These are phyloP conservation scores for Mixornis gularis DNA, from an alignment of 2,113 vertebrate genomes.

Conservation along the genomic window DNA sequence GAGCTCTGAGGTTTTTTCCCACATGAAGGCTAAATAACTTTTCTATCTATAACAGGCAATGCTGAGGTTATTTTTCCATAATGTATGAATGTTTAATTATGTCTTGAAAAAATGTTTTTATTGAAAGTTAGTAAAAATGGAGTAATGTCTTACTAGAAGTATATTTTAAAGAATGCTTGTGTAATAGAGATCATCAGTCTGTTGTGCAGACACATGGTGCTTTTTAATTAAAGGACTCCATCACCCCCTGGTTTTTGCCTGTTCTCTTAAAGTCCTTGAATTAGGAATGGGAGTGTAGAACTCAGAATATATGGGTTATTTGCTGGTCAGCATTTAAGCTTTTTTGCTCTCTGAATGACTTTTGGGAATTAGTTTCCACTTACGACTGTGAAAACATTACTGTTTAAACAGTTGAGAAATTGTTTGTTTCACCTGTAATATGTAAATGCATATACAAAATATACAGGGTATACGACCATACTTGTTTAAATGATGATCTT, in stretches of 20 bases:
- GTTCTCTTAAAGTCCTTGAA: background rate
- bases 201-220: background rate
- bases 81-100: background rate
- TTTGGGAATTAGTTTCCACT: constrained; percentile 1
- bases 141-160: background rate
- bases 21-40: background rate
- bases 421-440: background rate
- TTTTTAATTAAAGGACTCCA: background rate
- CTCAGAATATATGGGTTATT: background rate
- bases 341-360: background rate
- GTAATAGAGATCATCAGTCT: background rate
- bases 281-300: background rate
- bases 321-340: background rate
- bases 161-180: background rate
- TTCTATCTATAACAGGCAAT: background rate
- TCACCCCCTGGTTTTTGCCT: background rate
- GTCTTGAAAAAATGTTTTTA: background rate
- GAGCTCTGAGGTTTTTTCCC: background rate
- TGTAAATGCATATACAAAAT: background rate
- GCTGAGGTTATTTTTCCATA: background rate
- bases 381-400: background rate
- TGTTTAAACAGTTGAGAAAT: constrained; percentile 2
- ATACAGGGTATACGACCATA: background rate
- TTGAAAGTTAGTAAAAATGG: background rate
- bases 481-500: background rate